Evolutionary conservation across 2,113 vertebrate genomes (phyloP).

Genomic region (Carassius carassius): DNA sequence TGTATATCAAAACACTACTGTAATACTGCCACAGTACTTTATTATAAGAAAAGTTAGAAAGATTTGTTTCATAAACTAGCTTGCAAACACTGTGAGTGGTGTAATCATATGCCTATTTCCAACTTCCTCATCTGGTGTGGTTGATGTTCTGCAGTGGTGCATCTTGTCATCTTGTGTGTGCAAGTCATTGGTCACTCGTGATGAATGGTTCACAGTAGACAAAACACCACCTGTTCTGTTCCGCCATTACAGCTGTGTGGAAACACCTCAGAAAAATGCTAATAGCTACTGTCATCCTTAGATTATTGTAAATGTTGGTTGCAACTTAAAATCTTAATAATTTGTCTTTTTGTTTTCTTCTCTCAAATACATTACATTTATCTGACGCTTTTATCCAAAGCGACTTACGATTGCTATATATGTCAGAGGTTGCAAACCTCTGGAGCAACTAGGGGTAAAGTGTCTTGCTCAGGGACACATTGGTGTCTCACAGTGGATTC

Average conservation of each 20-base stretch:
- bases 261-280: background rate
- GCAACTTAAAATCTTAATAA: background rate
- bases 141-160: background rate
- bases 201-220: conserved; percentile 22
- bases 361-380: no score
- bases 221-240: conserved; percentile 33
- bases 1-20: background rate
- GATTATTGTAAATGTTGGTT: background rate
- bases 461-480: no score
- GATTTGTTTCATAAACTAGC: background rate
- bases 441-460: no score
- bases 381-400: no score
- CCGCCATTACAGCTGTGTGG: background rate
- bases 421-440: no score
- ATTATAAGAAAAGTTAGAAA: background rate
- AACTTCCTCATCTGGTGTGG: background rate
- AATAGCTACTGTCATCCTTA: background rate
- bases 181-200: conserved; percentile 29
- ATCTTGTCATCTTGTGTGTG: conserved; percentile 20
- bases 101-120: background rate
- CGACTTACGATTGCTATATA: no score
- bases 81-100: background rate
- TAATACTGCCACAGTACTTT: background rate
- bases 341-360: background rate
- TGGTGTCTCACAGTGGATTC: no score